A percentile compares a stretch with the other conserved stretches of the same genome.
phyloP scores from a whole-genome alignment of 2,113 vertebrate species.

The Lagopus muta region DNA sequence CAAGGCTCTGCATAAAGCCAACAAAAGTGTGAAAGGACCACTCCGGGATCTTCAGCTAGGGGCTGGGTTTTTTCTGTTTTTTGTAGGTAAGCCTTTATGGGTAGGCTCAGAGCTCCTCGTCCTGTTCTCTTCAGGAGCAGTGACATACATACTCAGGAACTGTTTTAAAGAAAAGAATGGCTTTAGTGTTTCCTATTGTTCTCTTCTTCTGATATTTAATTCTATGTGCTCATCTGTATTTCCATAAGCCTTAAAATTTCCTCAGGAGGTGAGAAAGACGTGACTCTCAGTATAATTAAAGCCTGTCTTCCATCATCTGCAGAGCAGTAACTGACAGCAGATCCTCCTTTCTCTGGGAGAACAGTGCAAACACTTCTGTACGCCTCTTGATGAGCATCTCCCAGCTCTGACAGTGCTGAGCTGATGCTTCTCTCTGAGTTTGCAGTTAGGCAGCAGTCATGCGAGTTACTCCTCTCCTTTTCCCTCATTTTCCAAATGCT shows the following conservation, averaged over 20 bases:
- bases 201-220: constrained; percentile 32
- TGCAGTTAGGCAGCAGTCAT: not conserved
- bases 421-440: not conserved
- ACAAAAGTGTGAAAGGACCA: not conserved
- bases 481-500: not conserved
- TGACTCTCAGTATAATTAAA: not conserved
- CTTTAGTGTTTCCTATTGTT: not conserved
- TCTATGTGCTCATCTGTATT: not conserved
- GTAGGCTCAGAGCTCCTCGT: not conserved
- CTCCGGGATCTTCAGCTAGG: not conserved
- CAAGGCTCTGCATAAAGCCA: not conserved
- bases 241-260: not conserved
- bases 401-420: not conserved
- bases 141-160: not conserved
- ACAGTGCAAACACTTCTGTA: fast-evolving
- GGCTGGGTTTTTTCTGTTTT: not conserved
- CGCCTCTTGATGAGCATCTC: not conserved
- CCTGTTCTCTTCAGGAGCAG: not conserved
- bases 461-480: not conserved
- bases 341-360: not conserved
- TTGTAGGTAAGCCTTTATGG: not conserved
- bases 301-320: constrained; percentile 5
- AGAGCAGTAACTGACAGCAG: constrained; percentile 16
- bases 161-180: not conserved
- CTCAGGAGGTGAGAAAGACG: constrained; percentile 5